Evolutionary conservation across 2,113 vertebrate species (phyloP).

Genomic region (Corythornis madagascariensis): DNA sequence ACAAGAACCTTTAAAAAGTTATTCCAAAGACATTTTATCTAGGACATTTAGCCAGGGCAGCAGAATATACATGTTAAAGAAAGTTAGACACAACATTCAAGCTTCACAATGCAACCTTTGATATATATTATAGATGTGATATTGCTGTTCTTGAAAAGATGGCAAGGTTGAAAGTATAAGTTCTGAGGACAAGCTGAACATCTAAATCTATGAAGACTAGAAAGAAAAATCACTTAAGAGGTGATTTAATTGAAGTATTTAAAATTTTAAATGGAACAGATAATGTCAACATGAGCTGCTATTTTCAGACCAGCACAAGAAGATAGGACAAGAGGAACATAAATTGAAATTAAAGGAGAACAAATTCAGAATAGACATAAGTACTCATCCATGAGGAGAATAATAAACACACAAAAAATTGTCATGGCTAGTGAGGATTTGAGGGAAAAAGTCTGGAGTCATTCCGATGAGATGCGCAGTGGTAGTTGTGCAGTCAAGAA

Average conservation of each 20-base stretch:
- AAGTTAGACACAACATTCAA: slow-evolving; percentile 32
- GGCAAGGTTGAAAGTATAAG: slow-evolving; percentile 64
- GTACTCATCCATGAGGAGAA: slow-evolving; percentile 54
- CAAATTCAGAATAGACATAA: slow-evolving; percentile 64
- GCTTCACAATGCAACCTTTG: slow-evolving; percentile 7
- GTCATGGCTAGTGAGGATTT: slow-evolving; percentile 10
- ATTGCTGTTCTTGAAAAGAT: slow-evolving; percentile 55
- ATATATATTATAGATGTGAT: slow-evolving; percentile 52
- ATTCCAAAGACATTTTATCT: slow-evolving; percentile 37
- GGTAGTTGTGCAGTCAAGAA: background rate
- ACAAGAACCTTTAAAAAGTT: slow-evolving; percentile 49
- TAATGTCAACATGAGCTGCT: slow-evolving; percentile 67
- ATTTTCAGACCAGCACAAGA: slow-evolving; percentile 60
- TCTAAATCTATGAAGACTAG: slow-evolving; percentile 46
- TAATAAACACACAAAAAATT: slow-evolving; percentile 55
- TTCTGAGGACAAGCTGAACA: slow-evolving; percentile 55
- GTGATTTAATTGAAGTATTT: slow-evolving; percentile 72
- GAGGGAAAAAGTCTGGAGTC: slow-evolving; percentile 1
- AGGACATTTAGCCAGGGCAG: background rate
- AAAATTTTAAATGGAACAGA: slow-evolving; percentile 65
- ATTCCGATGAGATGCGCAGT: background rate
- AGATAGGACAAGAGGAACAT: slow-evolving; percentile 61
- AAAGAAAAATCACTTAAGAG: slow-evolving; percentile 61
- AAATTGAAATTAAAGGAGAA: slow-evolving; percentile 68
- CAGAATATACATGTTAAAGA: background rate